Evolutionary conservation across 1,140 invertebrate genomes (phyloP).

Genomic region (Drosophila equinoxialis): DNA sequence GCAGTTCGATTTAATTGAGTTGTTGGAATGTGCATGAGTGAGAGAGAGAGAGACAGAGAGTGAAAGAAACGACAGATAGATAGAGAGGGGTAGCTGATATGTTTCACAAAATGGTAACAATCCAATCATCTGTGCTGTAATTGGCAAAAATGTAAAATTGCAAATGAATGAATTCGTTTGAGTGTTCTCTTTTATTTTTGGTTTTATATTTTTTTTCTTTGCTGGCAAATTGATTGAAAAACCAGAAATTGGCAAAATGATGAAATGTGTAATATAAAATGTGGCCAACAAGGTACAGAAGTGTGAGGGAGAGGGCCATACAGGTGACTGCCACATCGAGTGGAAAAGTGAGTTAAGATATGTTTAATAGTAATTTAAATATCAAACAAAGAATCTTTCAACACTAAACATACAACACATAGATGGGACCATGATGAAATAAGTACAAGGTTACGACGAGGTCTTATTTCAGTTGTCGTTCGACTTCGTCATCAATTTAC

Average conservation of each 20-base stretch:
- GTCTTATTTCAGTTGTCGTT: no score
- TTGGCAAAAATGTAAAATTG: slow-evolving; percentile 73
- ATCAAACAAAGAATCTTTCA: not conserved
- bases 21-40: slow-evolving; percentile 47
- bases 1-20: slow-evolving; percentile 77
- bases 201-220: slow-evolving; percentile 43
- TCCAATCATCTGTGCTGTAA: slow-evolving; percentile 74
- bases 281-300: not conserved
- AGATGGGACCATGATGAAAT: no score
- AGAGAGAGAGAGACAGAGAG: not conserved
- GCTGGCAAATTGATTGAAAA: slow-evolving; percentile 69
- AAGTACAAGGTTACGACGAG: no score
- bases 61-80: slow-evolving; percentile 16
- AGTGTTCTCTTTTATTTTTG: not conserved
- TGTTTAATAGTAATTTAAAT: not conserved
- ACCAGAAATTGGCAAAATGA: slow-evolving; percentile 67
- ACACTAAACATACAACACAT: no score
- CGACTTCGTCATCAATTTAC: no score
- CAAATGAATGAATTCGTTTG: slow-evolving; percentile 60
- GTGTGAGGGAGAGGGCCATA: not conserved
- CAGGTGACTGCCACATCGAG: slow-evolving; percentile 7
- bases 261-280: slow-evolving; percentile 40
- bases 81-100: slow-evolving; percentile 15
- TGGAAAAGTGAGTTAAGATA: slow-evolving; percentile 18
- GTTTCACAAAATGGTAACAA: slow-evolving; percentile 59